Percentiles rank a stretch among this genome's conserved stretches.
phyloP scores from a whole-genome alignment of 2,113 vertebrate species.

The Salvator merianae region DNA sequence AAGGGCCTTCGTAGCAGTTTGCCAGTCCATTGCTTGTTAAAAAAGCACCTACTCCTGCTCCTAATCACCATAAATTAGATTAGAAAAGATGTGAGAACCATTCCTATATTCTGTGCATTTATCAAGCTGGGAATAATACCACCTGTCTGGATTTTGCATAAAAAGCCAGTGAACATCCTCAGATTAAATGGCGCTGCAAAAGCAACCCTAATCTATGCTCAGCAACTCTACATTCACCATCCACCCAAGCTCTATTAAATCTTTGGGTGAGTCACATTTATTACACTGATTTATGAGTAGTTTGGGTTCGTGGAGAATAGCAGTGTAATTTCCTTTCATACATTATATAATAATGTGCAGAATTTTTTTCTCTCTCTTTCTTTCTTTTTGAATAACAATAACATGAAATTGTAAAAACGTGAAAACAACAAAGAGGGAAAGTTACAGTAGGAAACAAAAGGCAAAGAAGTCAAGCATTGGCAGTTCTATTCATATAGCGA shows the following conservation, averaged over 20 bases:
- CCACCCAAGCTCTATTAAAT: not conserved
- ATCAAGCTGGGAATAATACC: not conserved
- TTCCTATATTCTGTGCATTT: too few relatives aligned
- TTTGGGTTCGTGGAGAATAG: constrained; percentile 8
- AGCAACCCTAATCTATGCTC: not conserved
- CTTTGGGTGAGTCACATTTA: not conserved
- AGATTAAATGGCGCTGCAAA: not conserved
- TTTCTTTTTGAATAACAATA: not conserved
- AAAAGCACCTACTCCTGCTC: not conserved
- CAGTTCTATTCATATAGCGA: not conserved
- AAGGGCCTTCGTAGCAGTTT: not conserved
- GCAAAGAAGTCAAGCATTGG: not conserved
- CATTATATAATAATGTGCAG: not conserved
- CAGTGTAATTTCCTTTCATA: not conserved
- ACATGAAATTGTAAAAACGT: not conserved
- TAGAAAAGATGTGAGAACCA: not conserved
- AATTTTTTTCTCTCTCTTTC: too few relatives aligned
- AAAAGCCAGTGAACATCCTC: not conserved
- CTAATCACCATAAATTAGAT: not conserved
- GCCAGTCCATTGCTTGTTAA: not conserved
- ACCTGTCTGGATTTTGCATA: not conserved
- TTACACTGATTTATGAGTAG: not conserved
- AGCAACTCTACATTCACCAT: not conserved
- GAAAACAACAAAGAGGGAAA: not conserved
- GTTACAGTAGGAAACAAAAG: not conserved